Evolutionary conservation across 2,113 vertebrate species (phyloP).

Genomic region (Corythoichthys intestinalis): DNA sequence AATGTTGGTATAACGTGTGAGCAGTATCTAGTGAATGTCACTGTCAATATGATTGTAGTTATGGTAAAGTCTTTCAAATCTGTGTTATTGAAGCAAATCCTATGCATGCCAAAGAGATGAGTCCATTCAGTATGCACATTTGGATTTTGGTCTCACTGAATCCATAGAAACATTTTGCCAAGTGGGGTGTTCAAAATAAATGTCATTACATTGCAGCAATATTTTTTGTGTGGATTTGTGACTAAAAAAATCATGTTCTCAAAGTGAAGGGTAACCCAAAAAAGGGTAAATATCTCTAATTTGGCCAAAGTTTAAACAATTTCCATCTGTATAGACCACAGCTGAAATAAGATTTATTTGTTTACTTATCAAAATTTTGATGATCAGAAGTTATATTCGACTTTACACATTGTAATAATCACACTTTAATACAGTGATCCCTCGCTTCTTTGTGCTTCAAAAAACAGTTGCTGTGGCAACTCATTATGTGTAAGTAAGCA

Average conservation of each 20-base stretch:
- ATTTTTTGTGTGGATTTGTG: slow-evolving; percentile 12
- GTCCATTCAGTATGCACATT: slow-evolving; percentile 57
- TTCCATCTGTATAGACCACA: too few species aligned
- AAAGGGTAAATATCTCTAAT: neutral
- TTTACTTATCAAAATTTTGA: too few species aligned
- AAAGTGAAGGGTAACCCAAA: neutral
- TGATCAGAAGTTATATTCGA: too few species aligned
- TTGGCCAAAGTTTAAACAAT: too few species aligned
- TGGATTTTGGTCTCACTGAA: slow-evolving; percentile 57
- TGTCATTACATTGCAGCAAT: slow-evolving; percentile 46
- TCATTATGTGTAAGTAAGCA: too few species aligned
- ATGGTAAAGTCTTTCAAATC: slow-evolving; percentile 39
- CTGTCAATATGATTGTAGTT: slow-evolving; percentile 46
- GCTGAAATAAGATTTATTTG: too few species aligned
- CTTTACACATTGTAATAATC: too few species aligned
- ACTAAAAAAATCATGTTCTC: neutral
- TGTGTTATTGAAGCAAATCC: slow-evolving; percentile 51
- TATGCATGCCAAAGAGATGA: slow-evolving; percentile 77
- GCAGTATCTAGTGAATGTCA: slow-evolving; percentile 34
- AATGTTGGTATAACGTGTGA: slow-evolving; percentile 27
- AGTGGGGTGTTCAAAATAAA: slow-evolving; percentile 54
- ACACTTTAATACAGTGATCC: too few species aligned
- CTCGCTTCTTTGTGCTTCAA: too few species aligned
- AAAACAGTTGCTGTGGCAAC: too few species aligned
- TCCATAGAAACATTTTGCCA: slow-evolving; percentile 50